Evolutionary conservation across 2,797 vertebrate species (phyloP).

Genomic region (Eulemur coronatus): DNA sequence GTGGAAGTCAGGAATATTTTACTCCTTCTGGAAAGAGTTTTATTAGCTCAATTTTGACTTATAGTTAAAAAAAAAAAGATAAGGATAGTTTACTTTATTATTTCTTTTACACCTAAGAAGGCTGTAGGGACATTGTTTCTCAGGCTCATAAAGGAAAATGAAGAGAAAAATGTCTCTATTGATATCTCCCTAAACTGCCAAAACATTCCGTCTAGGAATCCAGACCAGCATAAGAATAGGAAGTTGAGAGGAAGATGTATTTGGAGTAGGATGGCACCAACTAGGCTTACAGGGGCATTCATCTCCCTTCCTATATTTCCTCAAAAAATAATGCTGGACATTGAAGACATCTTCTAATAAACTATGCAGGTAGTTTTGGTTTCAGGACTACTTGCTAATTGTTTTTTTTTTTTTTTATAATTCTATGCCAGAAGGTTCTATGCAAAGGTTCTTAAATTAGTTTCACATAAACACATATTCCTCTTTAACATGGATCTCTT

Average conservation of each 20-base stretch:
- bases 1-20: background rate
- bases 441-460: background rate
- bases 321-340: background rate
- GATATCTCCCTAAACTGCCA: background rate
- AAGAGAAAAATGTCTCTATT: conserved; percentile 32
- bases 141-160: conserved; percentile 12
- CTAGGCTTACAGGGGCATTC: background rate
- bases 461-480: background rate
- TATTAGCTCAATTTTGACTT: conserved; percentile 18
- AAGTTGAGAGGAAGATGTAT: conserved; percentile 9
- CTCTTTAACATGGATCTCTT: background rate
- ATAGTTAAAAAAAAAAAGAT: background rate
- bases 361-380: conserved; percentile 23
- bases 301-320: conserved; percentile 5
- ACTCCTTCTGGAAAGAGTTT: background rate
- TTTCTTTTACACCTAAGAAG: conserved; percentile 19
- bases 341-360: conserved; percentile 11
- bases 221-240: background rate
- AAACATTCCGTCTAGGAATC: background rate
- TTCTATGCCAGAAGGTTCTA: background rate
- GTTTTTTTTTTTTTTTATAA: background rate
- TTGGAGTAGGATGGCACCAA: background rate
- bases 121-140: conserved; percentile 5
- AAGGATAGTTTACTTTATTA: background rate
- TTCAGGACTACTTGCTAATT: background rate